phyloP scores from a whole-genome alignment of 2,888 invertebrate species.

The Stenchaetothrips biformis region DNA sequence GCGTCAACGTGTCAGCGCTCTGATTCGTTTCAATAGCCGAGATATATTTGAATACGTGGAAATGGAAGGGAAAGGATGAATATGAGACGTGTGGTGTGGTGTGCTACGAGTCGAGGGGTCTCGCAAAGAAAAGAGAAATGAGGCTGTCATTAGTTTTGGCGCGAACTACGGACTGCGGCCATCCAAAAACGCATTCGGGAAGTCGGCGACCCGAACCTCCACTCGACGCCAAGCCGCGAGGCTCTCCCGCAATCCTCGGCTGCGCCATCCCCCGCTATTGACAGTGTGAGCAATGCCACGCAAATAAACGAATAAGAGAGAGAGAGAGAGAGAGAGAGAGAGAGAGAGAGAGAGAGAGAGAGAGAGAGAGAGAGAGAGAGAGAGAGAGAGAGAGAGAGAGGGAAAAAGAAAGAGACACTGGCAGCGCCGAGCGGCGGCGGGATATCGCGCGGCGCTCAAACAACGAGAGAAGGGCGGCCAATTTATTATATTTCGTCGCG shows the following conservation, averaged over 20 bases:
- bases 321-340: neutral
- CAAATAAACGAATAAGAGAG: neutral
- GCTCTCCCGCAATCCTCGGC: neutral
- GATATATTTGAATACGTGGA: neutral
- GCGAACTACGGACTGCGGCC: no score
- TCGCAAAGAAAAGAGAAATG: no score
- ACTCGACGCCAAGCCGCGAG: neutral
- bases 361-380: neutral
- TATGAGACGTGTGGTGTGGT: no score
- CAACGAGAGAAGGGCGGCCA: neutral
- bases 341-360: neutral
- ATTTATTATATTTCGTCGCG: conserved; percentile 21
- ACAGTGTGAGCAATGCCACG: neutral
- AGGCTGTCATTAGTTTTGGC: no score
- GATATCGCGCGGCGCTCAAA: no score
- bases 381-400: neutral
- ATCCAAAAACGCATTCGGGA: neutral
- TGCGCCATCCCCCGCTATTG: neutral
- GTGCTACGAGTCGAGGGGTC: no score
- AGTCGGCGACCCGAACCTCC: no score
- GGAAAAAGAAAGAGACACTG: no score
- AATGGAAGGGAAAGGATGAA: no score
- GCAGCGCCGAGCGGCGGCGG: no score
- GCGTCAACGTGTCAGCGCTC: neutral
- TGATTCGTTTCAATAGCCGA: neutral